Evolutionary conservation across 2,888 invertebrate genomes (phyloP).

Genomic region (Phanerotoma sp.): DNA sequence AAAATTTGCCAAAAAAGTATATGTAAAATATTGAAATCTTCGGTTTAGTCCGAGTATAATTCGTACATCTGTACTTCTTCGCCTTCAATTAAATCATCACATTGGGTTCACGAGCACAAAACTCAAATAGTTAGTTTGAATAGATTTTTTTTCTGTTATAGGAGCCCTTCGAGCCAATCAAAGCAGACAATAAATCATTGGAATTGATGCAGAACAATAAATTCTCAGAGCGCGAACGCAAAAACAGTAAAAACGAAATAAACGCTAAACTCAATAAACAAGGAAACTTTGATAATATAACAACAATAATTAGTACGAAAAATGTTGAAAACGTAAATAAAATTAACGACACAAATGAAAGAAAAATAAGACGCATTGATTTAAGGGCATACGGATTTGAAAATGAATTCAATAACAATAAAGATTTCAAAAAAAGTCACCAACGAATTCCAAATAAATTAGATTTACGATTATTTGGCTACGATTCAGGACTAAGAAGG

Average conservation of each 20-base stretch:
- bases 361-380: conserved; percentile 44
- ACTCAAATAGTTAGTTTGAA: background rate
- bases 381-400: conserved; percentile 50
- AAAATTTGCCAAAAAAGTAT: no score
- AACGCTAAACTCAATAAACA: conserved; percentile 49
- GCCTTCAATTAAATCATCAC: conserved; percentile 3
- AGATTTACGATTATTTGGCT: conserved; percentile 47
- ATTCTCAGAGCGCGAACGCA: conserved; percentile 28
- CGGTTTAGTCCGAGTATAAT: no score
- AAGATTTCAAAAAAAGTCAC: conserved; percentile 24
- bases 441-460: conserved; percentile 46
- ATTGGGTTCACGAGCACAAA: background rate
- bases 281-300: conserved; percentile 31
- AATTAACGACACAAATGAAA: conserved; percentile 31
- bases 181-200: conserved; percentile 16
- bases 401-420: conserved; percentile 39
- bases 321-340: conserved; percentile 6
- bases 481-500: conserved; percentile 45
- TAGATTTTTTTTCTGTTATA: conserved; percentile 17
- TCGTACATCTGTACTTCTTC: no score
- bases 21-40: conserved; percentile 10
- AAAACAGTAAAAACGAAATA: conserved; percentile 45
- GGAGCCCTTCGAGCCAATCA: conserved; percentile 20
- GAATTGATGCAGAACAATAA: conserved; percentile 14
- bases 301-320: conserved; percentile 28